These are phyloP conservation scores for Remorina albescens DNA, from an alignment of 2,797 vertebrate species.

Conservation along the genomic window DNA sequence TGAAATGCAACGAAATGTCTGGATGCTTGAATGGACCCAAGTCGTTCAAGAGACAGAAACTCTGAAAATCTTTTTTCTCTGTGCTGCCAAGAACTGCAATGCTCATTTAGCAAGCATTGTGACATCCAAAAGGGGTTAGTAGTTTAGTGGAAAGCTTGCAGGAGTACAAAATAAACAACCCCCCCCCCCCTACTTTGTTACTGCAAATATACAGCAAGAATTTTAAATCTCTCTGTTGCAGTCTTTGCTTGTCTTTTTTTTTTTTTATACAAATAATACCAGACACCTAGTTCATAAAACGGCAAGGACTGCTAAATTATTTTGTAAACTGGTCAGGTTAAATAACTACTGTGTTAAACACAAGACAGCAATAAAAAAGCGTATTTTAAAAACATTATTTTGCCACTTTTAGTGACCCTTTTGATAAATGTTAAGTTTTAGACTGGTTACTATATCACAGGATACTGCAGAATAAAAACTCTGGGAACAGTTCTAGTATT, in stretches of 20 bases:
- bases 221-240: not conserved
- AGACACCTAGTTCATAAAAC: too few species aligned
- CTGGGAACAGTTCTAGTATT: not conserved
- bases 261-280: too few species aligned
- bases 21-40: not conserved
- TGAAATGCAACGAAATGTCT: not conserved
- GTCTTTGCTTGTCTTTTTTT: too few species aligned
- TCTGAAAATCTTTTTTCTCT: not conserved
- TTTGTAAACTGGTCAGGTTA: too few species aligned
- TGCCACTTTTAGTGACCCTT: not conserved
- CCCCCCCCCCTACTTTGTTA: too few species aligned
- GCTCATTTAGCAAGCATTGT: constrained; percentile 8
- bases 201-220: not conserved
- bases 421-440: constrained; percentile 4
- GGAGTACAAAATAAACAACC: too few species aligned
- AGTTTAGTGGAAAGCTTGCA: not conserved
- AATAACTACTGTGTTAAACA: too few species aligned
- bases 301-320: too few species aligned
- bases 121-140: not conserved
- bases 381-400: too few species aligned
- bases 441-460: constrained; percentile 2
- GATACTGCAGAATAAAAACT: constrained; percentile 8
- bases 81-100: not conserved
- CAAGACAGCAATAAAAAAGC: too few species aligned
- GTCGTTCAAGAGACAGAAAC: not conserved